Evolutionary conservation across 1,140 invertebrate species (phyloP).

Genomic region (Neodiprion lecontei): DNA sequence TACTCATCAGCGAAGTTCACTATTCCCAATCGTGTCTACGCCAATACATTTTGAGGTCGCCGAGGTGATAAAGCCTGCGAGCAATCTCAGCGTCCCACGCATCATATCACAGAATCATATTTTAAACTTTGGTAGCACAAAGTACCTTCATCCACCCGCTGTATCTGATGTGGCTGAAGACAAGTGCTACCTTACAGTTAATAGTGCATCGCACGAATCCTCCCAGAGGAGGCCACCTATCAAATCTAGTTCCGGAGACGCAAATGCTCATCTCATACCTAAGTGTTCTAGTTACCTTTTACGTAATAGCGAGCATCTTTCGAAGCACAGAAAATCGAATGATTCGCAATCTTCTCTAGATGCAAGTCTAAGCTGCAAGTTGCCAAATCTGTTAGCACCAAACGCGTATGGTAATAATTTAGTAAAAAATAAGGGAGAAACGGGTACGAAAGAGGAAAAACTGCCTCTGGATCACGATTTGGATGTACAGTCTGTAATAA

Average conservation of each 20-base stretch:
- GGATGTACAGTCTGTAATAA: slow-evolving; percentile 58
- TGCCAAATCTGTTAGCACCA: background rate
- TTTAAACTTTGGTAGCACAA: slow-evolving; percentile 28
- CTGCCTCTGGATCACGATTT: slow-evolving; percentile 35
- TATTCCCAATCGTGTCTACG: slow-evolving; percentile 26
- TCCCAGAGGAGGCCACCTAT: slow-evolving; percentile 13
- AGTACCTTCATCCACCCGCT: slow-evolving; percentile 24
- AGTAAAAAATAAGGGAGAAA: background rate
- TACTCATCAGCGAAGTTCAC: slow-evolving; percentile 44
- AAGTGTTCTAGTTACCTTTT: background rate
- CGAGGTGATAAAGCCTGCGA: slow-evolving; percentile 53
- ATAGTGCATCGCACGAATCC: slow-evolving; percentile 34
- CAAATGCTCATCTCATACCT: background rate
- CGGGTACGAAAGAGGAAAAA: background rate
- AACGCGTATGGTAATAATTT: background rate
- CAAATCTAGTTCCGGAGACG: slow-evolving; percentile 12
- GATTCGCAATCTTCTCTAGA: background rate
- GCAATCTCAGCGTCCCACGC: slow-evolving; percentile 53
- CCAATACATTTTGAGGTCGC: slow-evolving; percentile 55
- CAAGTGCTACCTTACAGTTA: slow-evolving; percentile 41
- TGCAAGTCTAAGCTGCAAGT: background rate
- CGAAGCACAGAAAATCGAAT: slow-evolving; percentile 1
- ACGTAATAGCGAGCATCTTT: background rate
- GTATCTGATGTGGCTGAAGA: slow-evolving; percentile 32
- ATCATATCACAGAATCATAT: slow-evolving; percentile 46